Evolutionary conservation across 2,888 invertebrate genomes (phyloP).

Genomic region (Acanthacorydalis orientalis): DNA sequence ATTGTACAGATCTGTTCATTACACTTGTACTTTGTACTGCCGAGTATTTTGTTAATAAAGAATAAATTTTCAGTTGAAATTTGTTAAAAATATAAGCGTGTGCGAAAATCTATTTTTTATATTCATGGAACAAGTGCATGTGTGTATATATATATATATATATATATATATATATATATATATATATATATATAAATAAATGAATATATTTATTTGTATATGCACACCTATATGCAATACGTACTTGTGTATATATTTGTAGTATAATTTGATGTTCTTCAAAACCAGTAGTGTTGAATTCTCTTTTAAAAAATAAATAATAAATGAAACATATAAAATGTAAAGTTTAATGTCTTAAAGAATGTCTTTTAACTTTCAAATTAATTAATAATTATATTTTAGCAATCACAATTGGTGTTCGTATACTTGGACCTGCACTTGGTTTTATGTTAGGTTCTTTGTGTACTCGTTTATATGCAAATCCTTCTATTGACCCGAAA

Average conservation of each 20-base stretch:
- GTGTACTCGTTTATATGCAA: conserved; percentile 75
- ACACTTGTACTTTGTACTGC: not conserved
- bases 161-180: too few relatives aligned
- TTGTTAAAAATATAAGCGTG: not conserved
- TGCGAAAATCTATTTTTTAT: too few relatives aligned
- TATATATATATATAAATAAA: too few relatives aligned
- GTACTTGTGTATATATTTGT: too few relatives aligned
- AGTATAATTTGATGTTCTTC: too few relatives aligned
- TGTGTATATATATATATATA: too few relatives aligned
- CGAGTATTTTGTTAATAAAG: not conserved
- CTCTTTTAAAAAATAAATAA: too few relatives aligned
- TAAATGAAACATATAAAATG: not conserved
- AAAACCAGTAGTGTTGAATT: too few relatives aligned
- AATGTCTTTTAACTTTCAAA: not conserved
- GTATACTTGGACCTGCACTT: conserved; percentile 78
- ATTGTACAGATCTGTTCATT: not conserved
- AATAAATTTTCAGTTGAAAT: not conserved
- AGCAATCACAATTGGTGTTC: conserved; percentile 84
- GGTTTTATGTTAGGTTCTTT: conserved; percentile 81
- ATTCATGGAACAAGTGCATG: too few relatives aligned
- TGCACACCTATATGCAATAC: too few relatives aligned
- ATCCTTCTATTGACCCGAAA: conserved; percentile 55
- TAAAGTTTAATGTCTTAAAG: not conserved
- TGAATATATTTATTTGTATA: too few relatives aligned
- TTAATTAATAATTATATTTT: conserved; percentile 14